phyloP scores from a whole-genome alignment of 2,888 invertebrate species.

The Plusia festucae region DNA sequence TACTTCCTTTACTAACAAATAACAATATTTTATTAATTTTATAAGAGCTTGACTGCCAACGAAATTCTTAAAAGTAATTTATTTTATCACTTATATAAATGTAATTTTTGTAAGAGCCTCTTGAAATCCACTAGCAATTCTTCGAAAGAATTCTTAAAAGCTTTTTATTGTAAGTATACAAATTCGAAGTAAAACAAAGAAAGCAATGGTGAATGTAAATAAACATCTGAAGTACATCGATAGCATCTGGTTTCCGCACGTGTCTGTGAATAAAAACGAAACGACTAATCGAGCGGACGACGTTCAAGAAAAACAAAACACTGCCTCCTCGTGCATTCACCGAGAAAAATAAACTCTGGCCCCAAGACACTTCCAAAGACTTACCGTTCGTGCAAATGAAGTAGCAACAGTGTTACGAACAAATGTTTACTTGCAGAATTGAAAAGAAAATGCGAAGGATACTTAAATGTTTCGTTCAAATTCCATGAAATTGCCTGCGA shows the following conservation, averaged over 20 bases:
- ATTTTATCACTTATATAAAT: not conserved
- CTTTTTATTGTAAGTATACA: constrained; percentile 20
- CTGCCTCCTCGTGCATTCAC: constrained; percentile 68
- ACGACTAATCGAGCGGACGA: constrained; percentile 75
- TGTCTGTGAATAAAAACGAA: constrained; percentile 73
- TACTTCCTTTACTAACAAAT: not conserved
- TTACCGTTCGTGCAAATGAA: constrained; percentile 72
- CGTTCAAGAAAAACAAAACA: constrained; percentile 75
- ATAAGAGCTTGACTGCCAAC: not conserved
- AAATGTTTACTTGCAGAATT: constrained; percentile 69
- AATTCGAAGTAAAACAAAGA: constrained; percentile 30
- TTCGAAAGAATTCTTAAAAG: constrained; percentile 2
- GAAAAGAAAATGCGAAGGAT: constrained; percentile 60
- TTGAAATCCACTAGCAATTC: not conserved
- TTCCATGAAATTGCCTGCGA: constrained; percentile 45
- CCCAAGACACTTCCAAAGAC: constrained; percentile 70
- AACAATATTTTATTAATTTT: not conserved
- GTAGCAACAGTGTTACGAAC: constrained; percentile 72
- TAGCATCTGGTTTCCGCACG: constrained; percentile 68
- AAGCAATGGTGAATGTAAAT: constrained; percentile 49
- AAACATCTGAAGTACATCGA: constrained; percentile 59
- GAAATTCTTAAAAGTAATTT: not conserved
- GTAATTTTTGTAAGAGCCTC: constrained; percentile 1
- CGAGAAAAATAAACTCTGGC: constrained; percentile 76
- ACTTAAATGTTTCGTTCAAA: constrained; percentile 58